phyloP scores from a whole-genome alignment of 1,140 invertebrate genomes.

The Atopsyche davidsoni region DNA sequence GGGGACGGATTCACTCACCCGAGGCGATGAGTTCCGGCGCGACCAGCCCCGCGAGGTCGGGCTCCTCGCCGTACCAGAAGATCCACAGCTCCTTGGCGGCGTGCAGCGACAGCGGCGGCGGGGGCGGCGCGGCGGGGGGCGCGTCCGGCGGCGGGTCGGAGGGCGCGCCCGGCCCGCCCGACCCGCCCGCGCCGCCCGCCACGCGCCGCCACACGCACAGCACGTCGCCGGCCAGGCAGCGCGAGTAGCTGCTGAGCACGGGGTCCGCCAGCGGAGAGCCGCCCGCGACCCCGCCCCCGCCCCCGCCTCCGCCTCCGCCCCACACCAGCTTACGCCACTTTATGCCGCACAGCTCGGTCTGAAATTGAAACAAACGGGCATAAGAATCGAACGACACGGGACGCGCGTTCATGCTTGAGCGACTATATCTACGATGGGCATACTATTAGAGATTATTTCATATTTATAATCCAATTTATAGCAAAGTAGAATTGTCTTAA shows the following conservation, averaged over 20 bases:
- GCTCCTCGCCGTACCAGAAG: slow-evolving; percentile 98
- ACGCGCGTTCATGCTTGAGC: too few relatives aligned
- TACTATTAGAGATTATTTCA: too few relatives aligned
- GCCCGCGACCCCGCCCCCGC: slow-evolving; percentile 40
- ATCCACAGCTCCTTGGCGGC: slow-evolving; percentile 95
- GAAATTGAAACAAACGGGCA: slow-evolving; percentile 40
- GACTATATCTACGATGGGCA: too few relatives aligned
- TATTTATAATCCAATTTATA: too few relatives aligned
- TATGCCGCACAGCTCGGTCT: slow-evolving; percentile 98
- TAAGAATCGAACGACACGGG: too few relatives aligned
- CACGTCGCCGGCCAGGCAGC: slow-evolving; percentile 89
- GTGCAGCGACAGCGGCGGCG: slow-evolving; percentile 64
- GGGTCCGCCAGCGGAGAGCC: slow-evolving; percentile 83
- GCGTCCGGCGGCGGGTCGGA: slow-evolving; percentile 55
- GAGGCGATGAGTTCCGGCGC: slow-evolving; percentile 70
- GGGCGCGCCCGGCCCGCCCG: slow-evolving; percentile 53
- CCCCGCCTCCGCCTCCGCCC: slow-evolving; percentile 61
- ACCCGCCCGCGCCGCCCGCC: slow-evolving; percentile 45
- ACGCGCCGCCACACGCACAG: slow-evolving; percentile 93
- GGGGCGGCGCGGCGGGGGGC: slow-evolving; percentile 48
- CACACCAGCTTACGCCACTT: slow-evolving; percentile 95
- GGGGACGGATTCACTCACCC: slow-evolving; percentile 53
- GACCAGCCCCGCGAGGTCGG: slow-evolving; percentile 77
- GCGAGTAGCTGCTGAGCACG: slow-evolving; percentile 85
- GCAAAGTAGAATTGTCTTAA: too few relatives aligned